phyloP scores from a whole-genome alignment of 1,140 invertebrate species.

The Drosophila sproati region DNA sequence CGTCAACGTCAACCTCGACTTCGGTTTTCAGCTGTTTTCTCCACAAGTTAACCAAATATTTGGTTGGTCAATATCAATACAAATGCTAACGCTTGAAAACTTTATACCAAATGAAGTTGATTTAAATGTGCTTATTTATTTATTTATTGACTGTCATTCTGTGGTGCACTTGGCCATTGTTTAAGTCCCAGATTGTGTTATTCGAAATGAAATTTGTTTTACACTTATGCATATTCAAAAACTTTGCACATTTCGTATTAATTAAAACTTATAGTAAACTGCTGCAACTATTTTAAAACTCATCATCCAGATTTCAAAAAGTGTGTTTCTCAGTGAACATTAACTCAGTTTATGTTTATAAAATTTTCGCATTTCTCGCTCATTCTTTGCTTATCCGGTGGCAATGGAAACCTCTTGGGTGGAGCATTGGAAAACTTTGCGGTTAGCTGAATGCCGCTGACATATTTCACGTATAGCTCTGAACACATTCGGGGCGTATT shows the following conservation, averaged over 20 bases:
- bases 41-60: conserved; percentile 42
- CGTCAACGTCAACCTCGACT: conserved; percentile 31
- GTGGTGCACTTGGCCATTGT: not conserved
- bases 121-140: not conserved
- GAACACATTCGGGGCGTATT: conserved; percentile 23
- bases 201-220: no score
- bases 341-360: not conserved
- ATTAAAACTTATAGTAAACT: no score
- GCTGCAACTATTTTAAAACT: no score
- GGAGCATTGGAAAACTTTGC: conserved; percentile 8
- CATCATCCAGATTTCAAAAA: no score
- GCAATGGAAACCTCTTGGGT: not conserved
- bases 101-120: not conserved
- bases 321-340: no score
- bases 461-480: conserved; percentile 49
- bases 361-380: not conserved
- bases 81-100: not conserved
- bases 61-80: conserved; percentile 24
- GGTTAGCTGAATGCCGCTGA: conserved; percentile 48
- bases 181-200: not conserved
- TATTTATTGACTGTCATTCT: not conserved
- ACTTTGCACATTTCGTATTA: no score
- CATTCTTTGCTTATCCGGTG: not conserved
- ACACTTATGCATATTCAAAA: no score
- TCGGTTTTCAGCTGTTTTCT: conserved; percentile 37